phyloP scores from a whole-genome alignment of 2,113 vertebrate genomes.

The Alectura lathami region DNA sequence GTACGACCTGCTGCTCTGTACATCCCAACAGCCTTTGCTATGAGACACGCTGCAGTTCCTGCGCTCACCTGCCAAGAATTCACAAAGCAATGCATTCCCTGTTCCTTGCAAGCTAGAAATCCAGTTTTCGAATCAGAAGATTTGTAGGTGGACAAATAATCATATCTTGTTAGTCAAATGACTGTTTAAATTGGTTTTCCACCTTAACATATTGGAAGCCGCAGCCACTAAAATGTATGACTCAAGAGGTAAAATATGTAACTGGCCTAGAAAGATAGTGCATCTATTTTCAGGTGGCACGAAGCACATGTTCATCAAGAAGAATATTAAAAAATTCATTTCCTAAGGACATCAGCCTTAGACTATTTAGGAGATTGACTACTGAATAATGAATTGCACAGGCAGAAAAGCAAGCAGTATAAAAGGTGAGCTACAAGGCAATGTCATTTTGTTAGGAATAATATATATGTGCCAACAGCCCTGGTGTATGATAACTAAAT shows the following conservation, averaged over 20 bases:
- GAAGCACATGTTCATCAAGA: neutral
- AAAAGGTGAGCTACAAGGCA: slow-evolving; percentile 11
- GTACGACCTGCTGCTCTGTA: neutral
- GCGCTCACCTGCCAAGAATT: neutral
- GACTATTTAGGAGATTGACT: neutral
- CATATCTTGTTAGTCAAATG: neutral
- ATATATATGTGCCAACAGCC: neutral
- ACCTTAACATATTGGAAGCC: neutral
- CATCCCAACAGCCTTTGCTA: neutral
- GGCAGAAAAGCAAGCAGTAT: neutral
- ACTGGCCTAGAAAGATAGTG: neutral
- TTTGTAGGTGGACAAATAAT: slow-evolving; percentile 12
- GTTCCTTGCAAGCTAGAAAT: neutral
- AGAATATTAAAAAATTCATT: slow-evolving; percentile 31
- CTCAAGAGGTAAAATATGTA: neutral
- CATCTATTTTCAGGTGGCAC: slow-evolving; percentile 22
- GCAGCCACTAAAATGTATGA: neutral
- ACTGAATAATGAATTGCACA: slow-evolving; percentile 3
- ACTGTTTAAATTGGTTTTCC: neutral
- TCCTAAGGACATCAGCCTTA: neutral
- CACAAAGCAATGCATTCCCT: neutral
- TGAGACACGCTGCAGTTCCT: neutral
- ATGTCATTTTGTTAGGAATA: neutral
- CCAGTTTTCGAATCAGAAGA: neutral
- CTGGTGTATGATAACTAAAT: neutral